Base-by-base conservation (phyloP, 2,113 vertebrate species). In the Elaphurus davidianus region DNA sequence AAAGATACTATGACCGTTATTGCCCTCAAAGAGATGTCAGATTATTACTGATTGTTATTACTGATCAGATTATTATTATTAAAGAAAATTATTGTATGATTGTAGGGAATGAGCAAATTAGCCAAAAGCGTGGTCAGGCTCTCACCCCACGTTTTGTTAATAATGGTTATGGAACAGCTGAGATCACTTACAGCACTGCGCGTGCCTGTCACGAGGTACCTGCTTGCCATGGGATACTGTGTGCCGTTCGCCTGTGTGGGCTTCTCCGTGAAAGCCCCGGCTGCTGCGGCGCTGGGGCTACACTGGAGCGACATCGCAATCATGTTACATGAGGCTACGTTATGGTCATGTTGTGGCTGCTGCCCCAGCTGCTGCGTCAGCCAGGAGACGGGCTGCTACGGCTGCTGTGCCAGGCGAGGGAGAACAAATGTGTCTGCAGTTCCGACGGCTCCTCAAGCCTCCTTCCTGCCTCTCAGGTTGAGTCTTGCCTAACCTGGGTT, bases 251-350 rank as follows among this genome's bases (percentile, higher is more conserved):
- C 5, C 67, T 1, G 19, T 13, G 67, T 23, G 19, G 23, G n/a
- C n/a, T 40, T 40, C n/a, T 1, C 19, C 5, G 0, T 3, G 67
- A 23, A 40, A 71, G 67, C n/a, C 19, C 67, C 12, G n/a, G 67
- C n/a, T 40, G 36, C n/a, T 6, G 67, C n/a, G 3, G n/a, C n/a
- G 0, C 2, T 23, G 19, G 67, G 1, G 5, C n/a, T 0, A 23
- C 9, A 6, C n/a, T 23, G n/a, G n/a, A 12, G 67, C 19, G 0
- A 23, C 5, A 12, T 21, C 10, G 9, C 5, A 5, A 1, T 3
- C 23, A 2, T 1, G 67, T 1, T 23, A 2, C 4, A 0, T 5
- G 33, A 19, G 62, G 7, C 33, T 2, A 2, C 16, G 0, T 21
- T 11, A 12, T 3, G n/a, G 64, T 17, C 19, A 1, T 23, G 19